These are phyloP conservation scores for Panzeria rudis DNA, from an alignment of 2,888 invertebrate genomes.

Conservation along the genomic window DNA sequence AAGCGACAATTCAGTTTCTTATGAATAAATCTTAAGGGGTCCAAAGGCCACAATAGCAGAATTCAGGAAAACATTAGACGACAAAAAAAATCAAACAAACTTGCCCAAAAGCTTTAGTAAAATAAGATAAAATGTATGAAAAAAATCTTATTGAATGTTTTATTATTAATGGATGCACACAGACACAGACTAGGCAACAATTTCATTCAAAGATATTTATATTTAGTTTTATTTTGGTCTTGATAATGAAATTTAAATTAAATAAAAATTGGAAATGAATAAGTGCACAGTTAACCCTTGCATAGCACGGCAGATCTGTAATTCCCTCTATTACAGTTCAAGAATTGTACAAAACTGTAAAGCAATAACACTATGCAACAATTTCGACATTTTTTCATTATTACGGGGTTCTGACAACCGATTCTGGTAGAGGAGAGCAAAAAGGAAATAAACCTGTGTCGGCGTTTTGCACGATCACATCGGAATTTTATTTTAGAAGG, in stretches of 20 bases:
- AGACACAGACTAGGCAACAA: background rate
- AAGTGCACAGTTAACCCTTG: background rate
- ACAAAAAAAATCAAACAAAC: background rate
- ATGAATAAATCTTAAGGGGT: background rate
- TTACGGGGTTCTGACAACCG: no score
- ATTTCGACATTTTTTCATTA: no score
- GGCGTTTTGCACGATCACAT: no score
- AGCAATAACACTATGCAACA: no score
- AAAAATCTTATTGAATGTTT: background rate
- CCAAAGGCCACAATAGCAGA: conserved; percentile 24
- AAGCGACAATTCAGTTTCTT: background rate
- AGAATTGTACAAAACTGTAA: no score
- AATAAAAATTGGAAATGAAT: background rate
- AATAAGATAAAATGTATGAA: background rate
- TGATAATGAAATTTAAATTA: background rate
- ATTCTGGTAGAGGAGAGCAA: no score
- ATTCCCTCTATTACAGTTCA: no score
- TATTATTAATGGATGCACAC: background rate
- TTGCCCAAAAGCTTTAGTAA: background rate
- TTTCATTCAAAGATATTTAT: background rate
- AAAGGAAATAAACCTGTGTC: no score
- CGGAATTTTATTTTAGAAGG: no score
- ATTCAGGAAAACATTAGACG: background rate
- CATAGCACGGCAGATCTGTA: background rate
- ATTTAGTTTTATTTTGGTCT: background rate